phyloP scores from a whole-genome alignment of 2,888 invertebrate genomes.

The Diaperis boleti region DNA sequence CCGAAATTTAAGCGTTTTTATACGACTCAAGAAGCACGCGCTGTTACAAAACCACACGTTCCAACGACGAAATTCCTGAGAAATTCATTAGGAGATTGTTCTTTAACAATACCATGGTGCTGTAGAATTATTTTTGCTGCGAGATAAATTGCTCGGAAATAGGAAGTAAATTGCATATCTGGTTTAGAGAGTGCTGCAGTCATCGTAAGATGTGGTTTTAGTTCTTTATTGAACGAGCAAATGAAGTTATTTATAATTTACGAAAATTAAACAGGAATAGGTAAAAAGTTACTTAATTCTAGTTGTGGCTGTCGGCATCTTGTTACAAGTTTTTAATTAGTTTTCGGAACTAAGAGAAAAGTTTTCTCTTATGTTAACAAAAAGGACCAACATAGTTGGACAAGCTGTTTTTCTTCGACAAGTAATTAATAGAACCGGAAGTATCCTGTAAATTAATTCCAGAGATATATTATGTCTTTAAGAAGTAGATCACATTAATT shows the following conservation, averaged over 20 bases:
- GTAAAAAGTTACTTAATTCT: background rate
- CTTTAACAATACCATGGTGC: conserved; percentile 15
- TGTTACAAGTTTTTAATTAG: background rate
- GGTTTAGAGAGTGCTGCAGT: background rate
- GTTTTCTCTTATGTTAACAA: background rate
- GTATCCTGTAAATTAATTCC: no score
- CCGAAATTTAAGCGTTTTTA: background rate
- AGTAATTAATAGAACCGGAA: no score
- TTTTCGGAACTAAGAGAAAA: background rate
- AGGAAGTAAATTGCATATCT: conserved; percentile 23
- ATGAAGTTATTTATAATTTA: background rate
- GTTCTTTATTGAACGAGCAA: background rate
- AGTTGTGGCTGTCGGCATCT: background rate
- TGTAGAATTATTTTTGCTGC: conserved; percentile 23
- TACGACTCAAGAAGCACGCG: background rate
- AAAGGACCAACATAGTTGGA: background rate
- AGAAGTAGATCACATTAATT: no score
- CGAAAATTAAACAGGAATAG: background rate
- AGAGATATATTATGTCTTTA: no score
- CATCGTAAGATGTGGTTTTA: background rate
- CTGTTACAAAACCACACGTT: background rate
- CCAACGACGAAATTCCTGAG: background rate
- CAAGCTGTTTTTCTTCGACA: no score
- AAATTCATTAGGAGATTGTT: conserved; percentile 27
- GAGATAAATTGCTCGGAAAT: conserved; percentile 26